Evolutionary conservation across 2,113 vertebrate genomes (phyloP).

Genomic region (Porphyrio hochstetteri): DNA sequence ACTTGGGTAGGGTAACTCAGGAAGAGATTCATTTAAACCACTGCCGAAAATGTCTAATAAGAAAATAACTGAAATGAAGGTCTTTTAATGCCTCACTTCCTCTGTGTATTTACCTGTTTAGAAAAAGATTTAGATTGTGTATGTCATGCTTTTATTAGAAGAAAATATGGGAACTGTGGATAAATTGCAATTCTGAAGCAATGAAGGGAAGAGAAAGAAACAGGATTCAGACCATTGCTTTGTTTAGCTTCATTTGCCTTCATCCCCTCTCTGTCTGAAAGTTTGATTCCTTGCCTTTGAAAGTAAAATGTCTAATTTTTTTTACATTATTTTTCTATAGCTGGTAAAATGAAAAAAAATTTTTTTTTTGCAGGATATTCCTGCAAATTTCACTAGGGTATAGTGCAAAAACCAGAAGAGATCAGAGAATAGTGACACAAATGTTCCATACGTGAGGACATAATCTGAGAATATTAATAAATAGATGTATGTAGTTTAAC

Average conservation of each 20-base stretch:
- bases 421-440: not conserved
- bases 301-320: not conserved
- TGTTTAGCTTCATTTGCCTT: not conserved
- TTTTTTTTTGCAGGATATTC: not conserved
- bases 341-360: not conserved
- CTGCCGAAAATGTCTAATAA: not conserved
- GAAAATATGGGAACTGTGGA: not conserved
- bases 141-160: not conserved
- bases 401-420: not conserved
- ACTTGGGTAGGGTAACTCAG: not conserved
- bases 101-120: not conserved
- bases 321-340: not conserved
- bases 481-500: not conserved
- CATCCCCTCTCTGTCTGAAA: not conserved
- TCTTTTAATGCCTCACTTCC: not conserved
- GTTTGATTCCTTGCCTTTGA: not conserved
- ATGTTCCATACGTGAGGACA: not conserved
- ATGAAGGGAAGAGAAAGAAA: not conserved
- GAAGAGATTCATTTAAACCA: conserved; percentile 5
- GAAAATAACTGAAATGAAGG: not conserved
- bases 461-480: not conserved
- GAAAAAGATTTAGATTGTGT: not conserved
- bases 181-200: not conserved
- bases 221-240: not conserved
- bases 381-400: not conserved